Base-by-base conservation (phyloP, 2,888 invertebrate genomes). In the Platycnemis pennipes region DNA sequence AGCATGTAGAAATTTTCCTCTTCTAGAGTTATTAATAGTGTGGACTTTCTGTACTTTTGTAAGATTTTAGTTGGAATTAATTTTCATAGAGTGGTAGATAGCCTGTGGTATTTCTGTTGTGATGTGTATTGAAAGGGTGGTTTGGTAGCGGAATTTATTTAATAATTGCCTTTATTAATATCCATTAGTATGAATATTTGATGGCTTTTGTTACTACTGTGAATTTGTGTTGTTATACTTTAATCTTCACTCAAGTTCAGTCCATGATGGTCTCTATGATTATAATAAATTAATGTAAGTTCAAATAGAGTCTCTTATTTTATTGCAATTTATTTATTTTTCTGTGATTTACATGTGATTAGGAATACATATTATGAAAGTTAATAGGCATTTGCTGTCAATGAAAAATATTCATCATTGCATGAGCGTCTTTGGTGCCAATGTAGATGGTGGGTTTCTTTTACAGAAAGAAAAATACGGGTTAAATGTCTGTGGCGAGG, bases 401-500 rank as follows among this genome's bases (percentile, higher is more conserved):
- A 77, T 77, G 77, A 77, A 8, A 37, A 37, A 37, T 37, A 77
- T 77, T 77, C 77, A n/a, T 37, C 37, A 37, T 77, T 77, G 77
- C 77, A 77, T 77, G 77, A 77, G 77, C 77, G 26, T 77, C 77
- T 49, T 53, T 91, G 53, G 42, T 91, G 42, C 53, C 42, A 56
- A 26, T 42, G 31, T 46, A 91, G 26, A 56, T 22, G 49, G 37
- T 69, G 49, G 53, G 42, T 88, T 96, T 96, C 95, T 95, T 96
- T 96, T 96, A 94, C 96, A 97, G 97, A 98, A 98, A 96, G 98
- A 98, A 96, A 99, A 99, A 96, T 99, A 99, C 96, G 99, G 99
- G 94, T 97, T 99, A 95, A 99, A 99, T 97, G 98, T 99, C 86
- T 99, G 99, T 96, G 99, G 99, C 42, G 99, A 99, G 97, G 99